These are phyloP conservation scores for Aplocera efformata DNA, from an alignment of 2,888 invertebrate species.

Conservation along the genomic window DNA sequence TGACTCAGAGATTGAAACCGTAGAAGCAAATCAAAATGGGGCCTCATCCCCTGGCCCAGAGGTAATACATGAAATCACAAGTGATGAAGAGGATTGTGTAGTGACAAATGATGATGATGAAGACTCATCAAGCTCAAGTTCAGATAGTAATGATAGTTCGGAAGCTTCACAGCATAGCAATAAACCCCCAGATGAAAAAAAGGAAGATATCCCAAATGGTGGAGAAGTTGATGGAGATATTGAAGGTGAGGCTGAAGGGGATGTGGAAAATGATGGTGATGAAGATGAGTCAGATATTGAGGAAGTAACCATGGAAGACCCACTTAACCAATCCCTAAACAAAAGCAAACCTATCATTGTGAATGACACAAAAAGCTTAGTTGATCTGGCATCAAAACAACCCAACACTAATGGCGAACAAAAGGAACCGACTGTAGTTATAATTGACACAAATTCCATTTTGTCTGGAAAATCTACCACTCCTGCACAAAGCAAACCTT, in stretches of 20 bases:
- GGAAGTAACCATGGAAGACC: slow-evolving; percentile 85
- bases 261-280: slow-evolving; percentile 76
- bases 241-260: slow-evolving; percentile 69
- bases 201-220: slow-evolving; percentile 78
- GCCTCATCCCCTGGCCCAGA: slow-evolving; percentile 60
- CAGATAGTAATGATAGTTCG: slow-evolving; percentile 80
- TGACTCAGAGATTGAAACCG: slow-evolving; percentile 63
- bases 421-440: slow-evolving; percentile 89
- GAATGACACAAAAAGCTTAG: slow-evolving; percentile 86
- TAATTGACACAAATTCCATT: slow-evolving; percentile 91
- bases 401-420: slow-evolving; percentile 63
- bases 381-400: slow-evolving; percentile 84
- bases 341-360: slow-evolving; percentile 82
- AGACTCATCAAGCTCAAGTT: slow-evolving; percentile 78
- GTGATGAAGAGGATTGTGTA: slow-evolving; percentile 78
- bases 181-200: slow-evolving; percentile 75
- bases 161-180: slow-evolving; percentile 72
- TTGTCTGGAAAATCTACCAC: slow-evolving; percentile 58
- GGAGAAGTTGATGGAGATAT: slow-evolving; percentile 40
- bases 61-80: slow-evolving; percentile 73
- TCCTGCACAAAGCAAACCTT: slow-evolving; percentile 39
- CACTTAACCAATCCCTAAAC: slow-evolving; percentile 68
- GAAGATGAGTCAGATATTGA: slow-evolving; percentile 43
- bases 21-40: slow-evolving; percentile 69
- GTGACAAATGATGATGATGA: slow-evolving; percentile 77